These are phyloP conservation scores for Orthonyx spaldingii DNA, from an alignment of 2,113 vertebrate species.

Conservation along the genomic window DNA sequence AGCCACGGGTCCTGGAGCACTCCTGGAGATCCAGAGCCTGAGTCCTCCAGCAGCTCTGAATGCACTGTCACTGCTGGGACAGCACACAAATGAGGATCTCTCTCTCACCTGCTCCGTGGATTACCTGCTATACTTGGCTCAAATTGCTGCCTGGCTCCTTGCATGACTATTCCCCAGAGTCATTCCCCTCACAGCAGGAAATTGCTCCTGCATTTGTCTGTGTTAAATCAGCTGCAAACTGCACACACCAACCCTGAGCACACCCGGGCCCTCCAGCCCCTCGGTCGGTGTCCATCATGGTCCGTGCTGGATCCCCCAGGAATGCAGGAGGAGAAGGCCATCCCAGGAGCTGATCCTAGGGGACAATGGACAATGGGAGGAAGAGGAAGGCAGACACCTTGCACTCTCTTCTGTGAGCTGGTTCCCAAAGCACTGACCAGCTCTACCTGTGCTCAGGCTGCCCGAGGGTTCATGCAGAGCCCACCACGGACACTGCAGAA, in stretches of 20 bases:
- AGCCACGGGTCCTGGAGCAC: neutral
- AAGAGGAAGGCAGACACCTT: rapidly evolving
- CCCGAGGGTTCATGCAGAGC: rapidly evolving
- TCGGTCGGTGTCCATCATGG: rapidly evolving
- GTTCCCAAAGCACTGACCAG: neutral
- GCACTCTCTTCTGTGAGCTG: rapidly evolving
- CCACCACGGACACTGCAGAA: neutral
- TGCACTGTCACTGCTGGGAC: neutral
- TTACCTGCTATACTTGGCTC: neutral
- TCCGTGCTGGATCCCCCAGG: neutral
- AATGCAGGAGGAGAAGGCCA: neutral
- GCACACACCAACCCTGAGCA: neutral
- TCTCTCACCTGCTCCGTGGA: neutral
- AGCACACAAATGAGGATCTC: neutral
- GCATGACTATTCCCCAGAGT: rapidly evolving
- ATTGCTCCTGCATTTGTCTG: rapidly evolving
- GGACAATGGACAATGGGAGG: rapidly evolving
- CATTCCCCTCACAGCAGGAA: rapidly evolving
- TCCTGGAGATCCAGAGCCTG: neutral
- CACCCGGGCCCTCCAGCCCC: neutral
- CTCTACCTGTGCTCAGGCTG: neutral
- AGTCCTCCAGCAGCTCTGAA: neutral
- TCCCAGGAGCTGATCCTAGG: rapidly evolving
- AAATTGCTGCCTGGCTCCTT: neutral
- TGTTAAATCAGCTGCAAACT: neutral